Conservation (phyloP, 2,888 invertebrate species). For the Leptopilina drosophilae region DNA sequence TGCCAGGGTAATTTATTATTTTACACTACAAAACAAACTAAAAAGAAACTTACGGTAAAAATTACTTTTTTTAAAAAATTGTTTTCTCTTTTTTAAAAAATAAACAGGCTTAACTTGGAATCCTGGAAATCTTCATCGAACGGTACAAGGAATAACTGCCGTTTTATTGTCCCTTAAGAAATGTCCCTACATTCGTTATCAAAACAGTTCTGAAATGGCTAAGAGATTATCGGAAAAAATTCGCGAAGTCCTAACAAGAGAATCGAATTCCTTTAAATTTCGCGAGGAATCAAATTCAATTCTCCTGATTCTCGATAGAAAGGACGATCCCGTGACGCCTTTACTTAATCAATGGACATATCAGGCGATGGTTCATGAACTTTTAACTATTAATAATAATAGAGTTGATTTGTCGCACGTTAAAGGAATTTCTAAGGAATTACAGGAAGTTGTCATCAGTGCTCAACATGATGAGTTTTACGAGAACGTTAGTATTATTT, state of each 20-base stretch:
- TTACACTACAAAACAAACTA: too few species aligned
- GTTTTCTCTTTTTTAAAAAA: too few species aligned
- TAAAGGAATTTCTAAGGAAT: conserved; percentile 91
- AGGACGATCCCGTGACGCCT: conserved; percentile 97
- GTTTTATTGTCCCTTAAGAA: conserved; percentile 93
- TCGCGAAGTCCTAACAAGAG: conserved; percentile 90
- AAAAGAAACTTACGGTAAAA: too few species aligned
- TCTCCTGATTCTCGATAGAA: conserved; percentile 92
- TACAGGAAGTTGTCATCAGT: conserved; percentile 94
- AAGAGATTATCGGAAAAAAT: conserved; percentile 91
- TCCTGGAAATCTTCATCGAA: conserved; percentile 86
- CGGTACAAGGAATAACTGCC: conserved; percentile 90
- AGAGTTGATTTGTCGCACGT: conserved; percentile 89
- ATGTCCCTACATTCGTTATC: conserved; percentile 92
- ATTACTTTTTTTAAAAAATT: too few species aligned
- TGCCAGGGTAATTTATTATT: conserved; percentile 79
- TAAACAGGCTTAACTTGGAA: conserved; percentile 84
- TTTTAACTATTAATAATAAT: conserved; percentile 87
- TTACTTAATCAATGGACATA: conserved; percentile 99
- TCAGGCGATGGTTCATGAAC: conserved; percentile 99
- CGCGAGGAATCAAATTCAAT: conserved; percentile 87
- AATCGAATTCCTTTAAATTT: conserved; percentile 92
- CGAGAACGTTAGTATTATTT: conserved; percentile 82
- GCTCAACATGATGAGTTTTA: conserved; percentile 99
- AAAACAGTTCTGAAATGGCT: conserved; percentile 90